A percentile compares a stretch with the other conserved stretches of the same genome.
phyloP scores from a whole-genome alignment of 1,140 invertebrate genomes.

The Chionoecetes opilio region DNA sequence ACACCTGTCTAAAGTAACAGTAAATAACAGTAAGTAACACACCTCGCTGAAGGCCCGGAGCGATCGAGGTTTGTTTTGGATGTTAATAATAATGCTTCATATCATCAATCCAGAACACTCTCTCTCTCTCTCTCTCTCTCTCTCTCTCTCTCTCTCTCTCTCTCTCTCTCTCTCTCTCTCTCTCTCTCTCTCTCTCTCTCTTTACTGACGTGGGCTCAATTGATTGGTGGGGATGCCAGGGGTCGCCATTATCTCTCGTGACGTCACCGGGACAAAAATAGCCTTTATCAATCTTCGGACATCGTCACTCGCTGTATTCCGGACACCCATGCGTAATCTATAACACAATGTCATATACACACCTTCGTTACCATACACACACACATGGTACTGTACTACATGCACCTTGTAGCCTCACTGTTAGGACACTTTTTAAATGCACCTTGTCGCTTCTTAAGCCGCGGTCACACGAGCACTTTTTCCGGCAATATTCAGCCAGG shows the following conservation, averaged over 20 bases:
- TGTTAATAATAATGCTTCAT: too few species aligned
- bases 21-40: too few species aligned
- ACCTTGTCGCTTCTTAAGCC: too few species aligned
- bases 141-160: constrained; percentile 13
- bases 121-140: neutral
- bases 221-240: constrained; percentile 16
- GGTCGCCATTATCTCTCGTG: neutral
- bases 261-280: constrained; percentile 12
- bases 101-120: too few species aligned
- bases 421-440: too few species aligned
- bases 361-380: neutral
- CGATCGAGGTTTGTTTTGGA: too few species aligned
- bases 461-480: too few species aligned
- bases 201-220: constrained; percentile 19
- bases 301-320: neutral
- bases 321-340: constrained; percentile 4
- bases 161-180: constrained; percentile 27
- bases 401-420: too few species aligned
- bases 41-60: too few species aligned
- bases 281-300: neutral
- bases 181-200: neutral
- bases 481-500: too few species aligned
- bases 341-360: too few species aligned
- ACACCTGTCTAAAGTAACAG: neutral
- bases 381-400: too few species aligned